Percentiles rank a stretch among this genome's conserved stretches.
These are phyloP conservation scores for Leptinotarsa lineolata DNA, from an alignment of 1,140 invertebrate species.

Conservation along the genomic window DNA sequence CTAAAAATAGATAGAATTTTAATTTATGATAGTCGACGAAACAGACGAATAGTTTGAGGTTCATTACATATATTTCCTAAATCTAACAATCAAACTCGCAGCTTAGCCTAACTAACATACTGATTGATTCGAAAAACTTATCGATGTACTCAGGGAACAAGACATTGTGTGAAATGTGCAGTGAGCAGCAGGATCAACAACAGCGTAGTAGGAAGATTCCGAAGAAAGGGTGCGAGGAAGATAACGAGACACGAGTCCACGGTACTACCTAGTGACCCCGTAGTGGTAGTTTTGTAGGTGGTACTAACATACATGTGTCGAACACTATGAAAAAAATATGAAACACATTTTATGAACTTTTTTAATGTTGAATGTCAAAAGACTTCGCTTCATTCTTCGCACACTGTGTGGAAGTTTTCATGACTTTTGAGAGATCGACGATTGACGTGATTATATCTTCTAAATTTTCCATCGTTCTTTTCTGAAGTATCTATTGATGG, in stretches of 20 bases:
- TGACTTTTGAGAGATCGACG: no score
- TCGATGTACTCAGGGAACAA: slow-evolving; percentile 72
- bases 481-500: no score
- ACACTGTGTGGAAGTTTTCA: no score
- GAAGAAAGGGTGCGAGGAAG: slow-evolving; percentile 45
- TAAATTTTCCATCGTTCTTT: no score
- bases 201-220: slow-evolving; percentile 42
- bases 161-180: slow-evolving; percentile 80
- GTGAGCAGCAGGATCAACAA: slow-evolving; percentile 26
- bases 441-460: no score
- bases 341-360: no score
- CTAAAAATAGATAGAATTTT: no score
- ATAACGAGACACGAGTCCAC: slow-evolving; percentile 32
- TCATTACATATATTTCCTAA: neutral
- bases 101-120: neutral
- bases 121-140: neutral
- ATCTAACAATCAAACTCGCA: neutral
- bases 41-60: neutral
- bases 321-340: neutral
- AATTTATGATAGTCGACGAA: no score
- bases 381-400: no score
- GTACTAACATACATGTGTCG: slow-evolving; percentile 14
- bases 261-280: slow-evolving; percentile 36
- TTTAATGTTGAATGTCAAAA: no score
- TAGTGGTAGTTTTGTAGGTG: slow-evolving; percentile 11